Percentiles rank a stretch among this genome's conserved stretches.
Evolutionary conservation across 2,888 invertebrate species (phyloP).

Genomic region (Troides helena): DNA sequence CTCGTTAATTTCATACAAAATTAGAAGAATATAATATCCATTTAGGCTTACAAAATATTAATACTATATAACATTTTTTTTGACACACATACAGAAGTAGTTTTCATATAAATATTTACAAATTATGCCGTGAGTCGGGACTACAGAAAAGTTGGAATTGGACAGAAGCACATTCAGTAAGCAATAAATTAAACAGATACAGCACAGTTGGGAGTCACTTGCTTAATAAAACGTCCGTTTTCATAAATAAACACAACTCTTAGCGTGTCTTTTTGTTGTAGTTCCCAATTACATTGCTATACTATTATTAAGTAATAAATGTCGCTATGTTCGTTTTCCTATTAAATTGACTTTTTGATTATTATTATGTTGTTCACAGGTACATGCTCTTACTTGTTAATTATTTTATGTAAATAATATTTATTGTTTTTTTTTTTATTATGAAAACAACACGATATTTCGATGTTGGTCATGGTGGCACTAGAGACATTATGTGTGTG

Average conservation of each 20-base stretch:
- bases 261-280: slow-evolving; percentile 10
- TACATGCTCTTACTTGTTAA: slow-evolving; percentile 21
- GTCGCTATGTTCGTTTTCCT: slow-evolving; percentile 42
- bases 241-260: slow-evolving; percentile 20
- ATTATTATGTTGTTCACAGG: slow-evolving; percentile 38
- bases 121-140: slow-evolving; percentile 53
- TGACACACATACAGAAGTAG: slow-evolving; percentile 68
- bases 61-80: slow-evolving; percentile 61
- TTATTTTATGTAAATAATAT: slow-evolving; percentile 6
- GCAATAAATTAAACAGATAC: slow-evolving; percentile 33
- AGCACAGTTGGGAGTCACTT: slow-evolving; percentile 31
- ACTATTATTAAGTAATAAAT: slow-evolving; percentile 4
- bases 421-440: neutral
- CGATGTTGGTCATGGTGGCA: slow-evolving; percentile 19
- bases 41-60: slow-evolving; percentile 76
- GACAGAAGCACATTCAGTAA: slow-evolving; percentile 34
- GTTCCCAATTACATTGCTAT: slow-evolving; percentile 14
- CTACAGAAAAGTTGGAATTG: slow-evolving; percentile 39
- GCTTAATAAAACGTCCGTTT: slow-evolving; percentile 28
- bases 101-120: slow-evolving; percentile 48
- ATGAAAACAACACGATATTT: slow-evolving; percentile 23
- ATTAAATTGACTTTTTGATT: slow-evolving; percentile 69
- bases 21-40: slow-evolving; percentile 80
- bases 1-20: slow-evolving; percentile 71
- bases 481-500: slow-evolving; percentile 12